These are phyloP conservation scores for Syngnathus rostellatus DNA, from an alignment of 2,797 vertebrate genomes.

Conservation along the genomic window DNA sequence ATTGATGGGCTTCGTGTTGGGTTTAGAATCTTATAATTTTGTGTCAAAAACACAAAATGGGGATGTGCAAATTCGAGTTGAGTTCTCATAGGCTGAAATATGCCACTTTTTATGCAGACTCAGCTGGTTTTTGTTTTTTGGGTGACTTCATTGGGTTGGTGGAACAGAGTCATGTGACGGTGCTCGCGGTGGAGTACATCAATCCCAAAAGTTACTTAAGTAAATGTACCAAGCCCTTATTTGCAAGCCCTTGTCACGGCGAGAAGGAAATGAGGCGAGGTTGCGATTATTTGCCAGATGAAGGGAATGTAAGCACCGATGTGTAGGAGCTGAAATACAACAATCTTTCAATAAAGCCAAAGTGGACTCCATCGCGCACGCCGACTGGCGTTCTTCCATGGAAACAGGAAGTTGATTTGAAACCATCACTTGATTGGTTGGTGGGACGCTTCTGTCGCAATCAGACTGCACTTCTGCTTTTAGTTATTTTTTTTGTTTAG, in stretches of 20 bases:
- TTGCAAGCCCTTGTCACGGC: constrained; percentile 19
- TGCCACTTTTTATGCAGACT: no score
- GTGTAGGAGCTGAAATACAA: neutral
- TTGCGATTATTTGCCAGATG: neutral
- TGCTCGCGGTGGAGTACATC: no score
- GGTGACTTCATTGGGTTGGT: no score
- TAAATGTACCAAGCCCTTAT: neutral
- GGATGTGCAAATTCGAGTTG: no score
- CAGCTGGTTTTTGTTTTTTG: no score
- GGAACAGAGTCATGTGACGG: no score
- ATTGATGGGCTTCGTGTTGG: no score
- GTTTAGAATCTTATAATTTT: no score
- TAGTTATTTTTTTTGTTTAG: no score
- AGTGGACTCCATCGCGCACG: neutral
- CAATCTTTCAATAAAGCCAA: neutral
- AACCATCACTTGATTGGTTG: constrained; percentile 41
- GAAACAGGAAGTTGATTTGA: constrained; percentile 38
- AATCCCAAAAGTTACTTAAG: neutral
- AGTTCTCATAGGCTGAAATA: no score
- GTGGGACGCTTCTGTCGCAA: constrained; percentile 9
- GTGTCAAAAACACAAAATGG: no score
- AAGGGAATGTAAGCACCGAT: neutral
- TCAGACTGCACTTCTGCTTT: constrained; percentile 6
- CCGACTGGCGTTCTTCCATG: neutral
- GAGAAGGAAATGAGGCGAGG: neutral